Evolutionary conservation across 1,140 invertebrate species (phyloP), one percentile per base, ranked within the genome.

Genomic region (Saxidomus purpurata): DNA sequence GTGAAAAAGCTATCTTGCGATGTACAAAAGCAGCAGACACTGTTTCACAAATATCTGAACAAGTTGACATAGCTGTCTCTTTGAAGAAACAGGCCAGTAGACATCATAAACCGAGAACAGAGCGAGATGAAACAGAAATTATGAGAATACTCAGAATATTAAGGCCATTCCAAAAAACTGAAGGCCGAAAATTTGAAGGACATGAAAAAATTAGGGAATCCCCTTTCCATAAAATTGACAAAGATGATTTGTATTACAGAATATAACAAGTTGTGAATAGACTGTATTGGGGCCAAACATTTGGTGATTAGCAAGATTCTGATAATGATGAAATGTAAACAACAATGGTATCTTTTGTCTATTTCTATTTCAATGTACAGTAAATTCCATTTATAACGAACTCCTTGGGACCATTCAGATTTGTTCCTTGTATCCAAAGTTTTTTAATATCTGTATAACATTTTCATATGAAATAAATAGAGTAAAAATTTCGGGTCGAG

Each of bases 11-110:
- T 9, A 74, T 74, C 9, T 2, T 40, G 4, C 11, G 69, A 13
- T 38, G 36, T 40, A 74, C 69, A 36, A 74, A 47, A 19, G 69
- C 69, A 40, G 69, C 69, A 22, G 69, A 74, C 25, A 74, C 19
- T 74, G 6, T 74, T 8, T 31, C 6, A 22, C 6, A 38, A 6
- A 74, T 74, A 38, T 74, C 1, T 74, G 19, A 25, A 38, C 1
- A 74, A 22, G 19, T 74, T 74, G 69, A 74, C n/a, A 19, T 17
- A 2, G 1, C 34, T 17, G 69, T 38, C 22, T 2, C 69, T n/a
- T 17, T 38, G 19, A 74, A 47, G 17, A 74, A 47, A 25, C n/a
- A 25, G n/a, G 17, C 36, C 34, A 40, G 36, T 47, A 74, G 34
- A 25, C 69, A 74, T 38, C 69, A 74, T 9, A 25, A 6, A 6